Evolutionary conservation across 2,113 vertebrate species (phyloP).

Genomic region (Zosterops lateralis): DNA sequence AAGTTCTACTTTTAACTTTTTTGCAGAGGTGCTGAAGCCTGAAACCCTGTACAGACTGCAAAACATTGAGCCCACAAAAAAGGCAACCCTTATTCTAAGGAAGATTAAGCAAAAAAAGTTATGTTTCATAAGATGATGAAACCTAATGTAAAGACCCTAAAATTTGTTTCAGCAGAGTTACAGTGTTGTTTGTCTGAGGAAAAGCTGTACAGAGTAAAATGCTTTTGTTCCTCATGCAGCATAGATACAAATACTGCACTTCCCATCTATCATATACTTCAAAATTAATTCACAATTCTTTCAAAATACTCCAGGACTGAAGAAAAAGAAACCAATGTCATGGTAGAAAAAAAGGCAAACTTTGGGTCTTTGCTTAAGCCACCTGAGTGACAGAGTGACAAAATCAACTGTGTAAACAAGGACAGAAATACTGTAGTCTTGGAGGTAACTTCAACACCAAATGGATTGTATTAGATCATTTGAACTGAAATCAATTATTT

Average conservation of each 20-base stretch:
- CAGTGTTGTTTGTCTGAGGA: not conserved
- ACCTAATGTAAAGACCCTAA: not conserved
- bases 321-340: not conserved
- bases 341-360: not conserved
- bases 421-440: not conserved
- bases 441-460: not conserved
- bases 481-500: not conserved
- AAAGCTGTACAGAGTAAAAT: not conserved
- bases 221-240: not conserved
- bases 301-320: not conserved
- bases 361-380: not conserved
- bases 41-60: not conserved
- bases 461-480: not conserved
- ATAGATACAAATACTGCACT: not conserved
- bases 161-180: not conserved
- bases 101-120: not conserved
- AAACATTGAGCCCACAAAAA: not conserved
- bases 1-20: not conserved
- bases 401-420: not conserved
- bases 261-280: not conserved
- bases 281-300: not conserved
- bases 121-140: not conserved
- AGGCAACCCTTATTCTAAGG: not conserved
- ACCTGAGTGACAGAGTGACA: fast-evolving
- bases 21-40: not conserved